These are phyloP conservation scores for Orussus abietinus DNA, from an alignment of 1,140 invertebrate genomes.

Conservation along the genomic window DNA sequence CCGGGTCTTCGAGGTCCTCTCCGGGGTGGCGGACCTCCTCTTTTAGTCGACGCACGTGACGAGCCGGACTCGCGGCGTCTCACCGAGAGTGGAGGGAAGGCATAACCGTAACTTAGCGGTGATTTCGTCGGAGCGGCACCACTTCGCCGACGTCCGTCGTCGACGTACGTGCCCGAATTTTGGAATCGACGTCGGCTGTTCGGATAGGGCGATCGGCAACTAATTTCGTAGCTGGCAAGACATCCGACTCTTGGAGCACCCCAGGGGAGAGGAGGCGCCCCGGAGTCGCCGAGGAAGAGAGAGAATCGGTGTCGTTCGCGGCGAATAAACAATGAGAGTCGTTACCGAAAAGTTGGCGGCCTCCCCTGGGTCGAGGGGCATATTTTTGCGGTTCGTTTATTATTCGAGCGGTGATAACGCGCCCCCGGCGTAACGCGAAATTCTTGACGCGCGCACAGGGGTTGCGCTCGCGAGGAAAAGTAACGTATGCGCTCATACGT, in stretches of 20 bases:
- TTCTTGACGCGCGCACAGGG: not conserved
- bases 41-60: no score
- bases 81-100: no score
- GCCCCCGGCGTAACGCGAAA: conserved; percentile 10
- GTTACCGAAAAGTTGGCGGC: conserved; percentile 28
- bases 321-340: conserved; percentile 41
- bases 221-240: conserved; percentile 30
- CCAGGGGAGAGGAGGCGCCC: conserved; percentile 26
- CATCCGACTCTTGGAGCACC: no score
- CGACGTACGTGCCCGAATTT: no score
- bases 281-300: conserved; percentile 30
- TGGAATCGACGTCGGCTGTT: conserved; percentile 23
- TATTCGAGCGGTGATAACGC: conserved; percentile 34
- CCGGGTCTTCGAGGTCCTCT: no score
- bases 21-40: no score
- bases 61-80: no score
- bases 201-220: no score
- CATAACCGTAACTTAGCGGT: no score
- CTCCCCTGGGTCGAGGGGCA: conserved; percentile 13
- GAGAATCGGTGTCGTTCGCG: conserved; percentile 26
- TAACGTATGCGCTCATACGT: conserved; percentile 10
- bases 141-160: no score
- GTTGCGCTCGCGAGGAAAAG: not conserved
- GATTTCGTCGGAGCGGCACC: no score
- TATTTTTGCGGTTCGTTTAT: conserved; percentile 47